These are phyloP conservation scores for Metopia argyrocephala DNA, from an alignment of 2,888 invertebrate species.

Conservation along the genomic window DNA sequence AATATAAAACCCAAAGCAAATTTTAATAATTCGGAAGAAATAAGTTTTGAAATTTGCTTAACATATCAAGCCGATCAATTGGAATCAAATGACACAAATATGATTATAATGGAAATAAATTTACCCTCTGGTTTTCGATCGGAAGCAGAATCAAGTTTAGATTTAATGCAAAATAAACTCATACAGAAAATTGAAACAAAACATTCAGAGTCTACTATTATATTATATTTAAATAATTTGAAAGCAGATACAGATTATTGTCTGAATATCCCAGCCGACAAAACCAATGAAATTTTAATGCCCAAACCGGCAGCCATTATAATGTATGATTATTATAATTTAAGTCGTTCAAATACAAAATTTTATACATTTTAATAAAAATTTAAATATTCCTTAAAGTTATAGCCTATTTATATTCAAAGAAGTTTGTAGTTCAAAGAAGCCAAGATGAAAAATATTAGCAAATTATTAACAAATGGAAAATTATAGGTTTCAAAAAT, in stretches of 20 bases:
- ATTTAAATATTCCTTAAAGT: too few species aligned
- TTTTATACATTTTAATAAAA: conserved; percentile 68
- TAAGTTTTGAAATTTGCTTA: not conserved
- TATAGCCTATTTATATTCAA: too few species aligned
- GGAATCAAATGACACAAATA: not conserved
- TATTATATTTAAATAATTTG: conserved; percentile 28
- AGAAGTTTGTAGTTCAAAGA: not conserved
- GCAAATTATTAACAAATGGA: too few species aligned
- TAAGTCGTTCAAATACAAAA: conserved; percentile 78
- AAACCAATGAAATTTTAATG: conserved; percentile 90
- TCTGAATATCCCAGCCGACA: conserved; percentile 89
- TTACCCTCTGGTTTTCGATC: conserved; percentile 88
- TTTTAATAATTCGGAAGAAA: not conserved
- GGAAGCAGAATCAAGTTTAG: conserved; percentile 12
- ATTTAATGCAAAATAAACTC: not conserved
- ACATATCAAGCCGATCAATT: not conserved
- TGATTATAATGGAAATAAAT: conserved; percentile 86
- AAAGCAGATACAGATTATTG: conserved; percentile 78
- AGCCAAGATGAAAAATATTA: too few species aligned
- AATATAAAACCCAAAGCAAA: not conserved
- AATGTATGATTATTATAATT: conserved; percentile 94
- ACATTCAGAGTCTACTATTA: conserved; percentile 12
- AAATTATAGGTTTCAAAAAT: too few species aligned
- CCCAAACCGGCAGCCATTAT: conserved; percentile 92
- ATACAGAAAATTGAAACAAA: conserved; percentile 20